Percentiles rank a stretch among this genome's conserved stretches.
These are phyloP conservation scores for Anagyrus pseudococci DNA, from an alignment of 2,888 invertebrate genomes.

Conservation along the genomic window DNA sequence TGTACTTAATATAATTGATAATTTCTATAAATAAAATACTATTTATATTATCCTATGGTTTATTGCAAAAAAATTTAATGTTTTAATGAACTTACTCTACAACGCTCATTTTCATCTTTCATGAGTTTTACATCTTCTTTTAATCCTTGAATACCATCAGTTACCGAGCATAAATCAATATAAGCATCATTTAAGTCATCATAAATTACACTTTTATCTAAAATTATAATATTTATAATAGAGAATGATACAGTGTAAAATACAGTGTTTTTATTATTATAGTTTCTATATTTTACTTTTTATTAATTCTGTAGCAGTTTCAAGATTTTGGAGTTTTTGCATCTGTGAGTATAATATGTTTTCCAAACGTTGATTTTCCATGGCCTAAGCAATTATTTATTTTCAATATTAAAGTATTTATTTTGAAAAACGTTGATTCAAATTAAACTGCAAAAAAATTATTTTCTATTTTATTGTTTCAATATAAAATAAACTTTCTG, in stretches of 20 bases:
- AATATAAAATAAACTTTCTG: no score
- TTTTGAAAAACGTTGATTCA: no score
- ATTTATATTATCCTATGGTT: conserved; percentile 21
- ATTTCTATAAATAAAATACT: conserved; percentile 34
- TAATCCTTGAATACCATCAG: conserved; percentile 33
- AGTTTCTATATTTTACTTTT: conserved; percentile 38
- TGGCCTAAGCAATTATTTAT: no score
- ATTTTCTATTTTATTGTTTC: no score
- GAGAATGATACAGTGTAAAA: background rate
- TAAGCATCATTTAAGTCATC: conserved; percentile 41
- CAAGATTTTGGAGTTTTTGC: conserved; percentile 41
- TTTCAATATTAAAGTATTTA: no score
- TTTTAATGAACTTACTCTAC: conserved; percentile 41
- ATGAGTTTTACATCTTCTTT: conserved; percentile 40
- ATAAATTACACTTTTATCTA: conserved; percentile 44
- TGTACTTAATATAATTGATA: conserved; percentile 31
- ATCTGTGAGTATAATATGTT: conserved; percentile 41
- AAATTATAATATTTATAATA: conserved; percentile 2
- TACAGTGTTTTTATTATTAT: background rate
- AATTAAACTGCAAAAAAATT: no score
- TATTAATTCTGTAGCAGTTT: conserved; percentile 44
- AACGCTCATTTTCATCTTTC: conserved; percentile 40
- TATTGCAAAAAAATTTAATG: conserved; percentile 7
- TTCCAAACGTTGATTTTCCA: conserved; percentile 41
- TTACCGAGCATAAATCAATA: conserved; percentile 32